Percentiles rank a stretch among this genome's conserved stretches.
Conservation (phyloP, 2,888 invertebrate species). For the Pherbina coryleti region DNA sequence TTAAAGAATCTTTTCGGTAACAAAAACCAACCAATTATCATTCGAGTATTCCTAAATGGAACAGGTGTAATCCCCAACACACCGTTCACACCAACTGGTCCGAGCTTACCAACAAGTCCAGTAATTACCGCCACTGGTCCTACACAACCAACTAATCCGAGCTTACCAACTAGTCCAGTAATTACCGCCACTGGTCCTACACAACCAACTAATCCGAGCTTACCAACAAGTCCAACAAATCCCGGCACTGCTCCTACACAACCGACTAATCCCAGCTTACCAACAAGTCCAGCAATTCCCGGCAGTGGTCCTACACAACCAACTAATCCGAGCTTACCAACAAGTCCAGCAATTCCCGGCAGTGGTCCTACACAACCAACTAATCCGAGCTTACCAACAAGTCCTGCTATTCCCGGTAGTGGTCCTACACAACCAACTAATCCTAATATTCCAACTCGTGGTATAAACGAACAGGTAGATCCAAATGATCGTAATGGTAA, state of each 20-base stretch:
- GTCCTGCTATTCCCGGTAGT: too few relatives aligned
- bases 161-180: slow-evolving; percentile 51
- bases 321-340: slow-evolving; percentile 48
- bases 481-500: slow-evolving; percentile 52
- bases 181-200: too few relatives aligned
- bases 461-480: too few relatives aligned
- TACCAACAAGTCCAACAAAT: too few relatives aligned
- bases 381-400: too few relatives aligned
- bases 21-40: slow-evolving; percentile 60
- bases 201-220: too few relatives aligned
- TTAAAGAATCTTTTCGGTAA: slow-evolving; percentile 59
- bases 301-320: slow-evolving; percentile 51
- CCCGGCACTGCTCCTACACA: too few relatives aligned
- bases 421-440: slow-evolving; percentile 51
- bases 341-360: slow-evolving; percentile 25
- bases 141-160: background rate
- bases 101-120: background rate
- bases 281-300: background rate
- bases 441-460: too few relatives aligned
- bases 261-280: slow-evolving; percentile 50
- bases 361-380: too few relatives aligned
- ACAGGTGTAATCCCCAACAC: too few relatives aligned
- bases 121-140: background rate
- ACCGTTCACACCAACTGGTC: background rate
- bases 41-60: too few relatives aligned